Conservation (phyloP, 1,140 invertebrate genomes). For the Mylabris phalerata region DNA sequence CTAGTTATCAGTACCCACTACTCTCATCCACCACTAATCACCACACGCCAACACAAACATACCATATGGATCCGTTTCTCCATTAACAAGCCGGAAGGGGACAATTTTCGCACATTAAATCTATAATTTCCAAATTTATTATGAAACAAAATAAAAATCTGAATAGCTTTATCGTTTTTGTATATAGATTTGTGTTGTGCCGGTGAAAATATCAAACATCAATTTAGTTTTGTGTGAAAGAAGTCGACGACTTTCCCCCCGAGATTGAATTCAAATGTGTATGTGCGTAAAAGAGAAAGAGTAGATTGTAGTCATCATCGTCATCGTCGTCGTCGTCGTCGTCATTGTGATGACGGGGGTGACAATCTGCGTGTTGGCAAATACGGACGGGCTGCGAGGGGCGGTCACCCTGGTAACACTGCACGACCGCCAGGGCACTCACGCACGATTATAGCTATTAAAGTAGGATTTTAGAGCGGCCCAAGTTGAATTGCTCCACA, state of each 20-base stretch:
- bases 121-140: too few relatives aligned
- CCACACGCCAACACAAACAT: constrained; percentile 12
- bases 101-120: too few relatives aligned
- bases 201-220: constrained; percentile 26
- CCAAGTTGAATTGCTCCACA: constrained; percentile 26
- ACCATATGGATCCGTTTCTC: background rate
- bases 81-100: too few relatives aligned
- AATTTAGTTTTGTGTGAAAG: constrained; percentile 20
- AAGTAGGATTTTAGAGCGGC: constrained; percentile 33
- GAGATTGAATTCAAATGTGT: constrained; percentile 22
- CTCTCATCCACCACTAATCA: constrained; percentile 9
- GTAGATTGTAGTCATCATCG: background rate
- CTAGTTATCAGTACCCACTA: constrained; percentile 10
- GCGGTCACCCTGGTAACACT: constrained; percentile 33
- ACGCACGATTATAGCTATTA: constrained; percentile 39
- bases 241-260: constrained; percentile 15
- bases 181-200: too few relatives aligned
- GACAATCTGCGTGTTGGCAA: constrained; percentile 33
- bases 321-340: background rate
- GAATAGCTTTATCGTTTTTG: too few relatives aligned
- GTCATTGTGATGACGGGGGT: constrained; percentile 21
- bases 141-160: too few relatives aligned
- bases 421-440: constrained; percentile 30
- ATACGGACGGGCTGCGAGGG: constrained; percentile 21
- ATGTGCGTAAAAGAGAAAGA: too few relatives aligned